Base-by-base conservation (phyloP, 2,797 vertebrate genomes). In the Protonibea diacanthus region DNA sequence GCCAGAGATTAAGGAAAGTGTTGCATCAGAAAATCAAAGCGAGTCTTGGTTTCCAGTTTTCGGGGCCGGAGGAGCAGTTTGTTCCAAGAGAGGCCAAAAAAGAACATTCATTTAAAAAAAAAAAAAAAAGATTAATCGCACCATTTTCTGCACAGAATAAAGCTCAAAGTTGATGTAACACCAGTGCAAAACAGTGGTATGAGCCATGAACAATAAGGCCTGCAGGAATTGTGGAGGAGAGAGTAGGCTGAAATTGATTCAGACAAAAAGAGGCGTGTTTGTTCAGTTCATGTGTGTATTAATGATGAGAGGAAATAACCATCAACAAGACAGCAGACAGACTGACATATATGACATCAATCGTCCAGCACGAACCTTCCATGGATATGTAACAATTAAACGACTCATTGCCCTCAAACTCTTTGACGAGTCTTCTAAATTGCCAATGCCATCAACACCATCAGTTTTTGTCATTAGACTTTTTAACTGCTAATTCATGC, bases 81-180 rank as follows among this genome's bases (percentile, higher is more conserved):
- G 40, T 47, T 67, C 13, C 3, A 0, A 64, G 69, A 56, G 18
- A 63, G 2, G 27, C 17, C 51, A 49, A 59, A 78, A 48, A 66
- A 64, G 1, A 18, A 21, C 12, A 20, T 6, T n/a, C 1, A 33
- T 27, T 71, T 3, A 18, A 40, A 61, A 45, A 76, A 65, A 65
- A 45, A 52, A 44, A 68, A 61, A 60, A 78, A 63, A 69, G 55
- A 58, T 71, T 65, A 82, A 82, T 79, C 38, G 45, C 49, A 65
- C 5, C 15, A 25, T 69, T 80, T 85, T 75, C 48, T 75, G 23
- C 57, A 52, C 38, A 61, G 59, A 71, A 56, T 45, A 52, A 58
- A 74, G 20, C 14, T 64, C 7, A 4, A n/a, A 49, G 65, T 67
- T 91, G 88, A 89, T 83, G 90, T 74, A 88, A 92, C 71, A 80